Percentiles rank a stretch among this genome's conserved stretches.
Evolutionary conservation across 2,797 vertebrate species (phyloP).

Genomic region (Channallabes apus): DNA sequence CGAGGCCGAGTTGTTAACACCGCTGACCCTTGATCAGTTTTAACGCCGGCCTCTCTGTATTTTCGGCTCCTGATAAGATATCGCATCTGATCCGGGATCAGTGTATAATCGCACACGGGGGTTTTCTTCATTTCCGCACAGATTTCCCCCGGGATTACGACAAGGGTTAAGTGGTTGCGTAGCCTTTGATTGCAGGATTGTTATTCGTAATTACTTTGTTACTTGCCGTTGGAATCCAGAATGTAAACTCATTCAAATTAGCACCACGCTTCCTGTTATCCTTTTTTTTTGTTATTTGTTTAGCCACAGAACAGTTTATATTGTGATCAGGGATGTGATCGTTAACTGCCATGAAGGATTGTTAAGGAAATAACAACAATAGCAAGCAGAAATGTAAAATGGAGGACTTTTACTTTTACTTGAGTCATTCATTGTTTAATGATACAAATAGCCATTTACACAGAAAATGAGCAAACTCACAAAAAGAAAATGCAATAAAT

Average conservation of each 20-base stretch:
- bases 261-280: conserved; percentile 34
- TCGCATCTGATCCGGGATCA: conserved; percentile 42
- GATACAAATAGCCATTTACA: not conserved
- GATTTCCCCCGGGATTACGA: conserved; percentile 34
- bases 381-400: not conserved
- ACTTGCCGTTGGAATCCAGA: conserved; percentile 45
- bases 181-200: conserved; percentile 55
- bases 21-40: conserved; percentile 45
- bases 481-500: not conserved
- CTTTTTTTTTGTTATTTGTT: conserved; percentile 22
- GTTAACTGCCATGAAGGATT: not conserved
- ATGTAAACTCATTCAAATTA: conserved; percentile 48
- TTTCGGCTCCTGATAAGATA: conserved; percentile 34
- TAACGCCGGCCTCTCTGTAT: conserved; percentile 27
- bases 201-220: conserved; percentile 59
- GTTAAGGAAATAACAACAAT: not conserved
- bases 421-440: not conserved
- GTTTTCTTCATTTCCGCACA: conserved; percentile 19
- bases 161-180: conserved; percentile 19
- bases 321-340: not conserved
- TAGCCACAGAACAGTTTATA: not conserved
- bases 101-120: conserved; percentile 29
- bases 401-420: not conserved
- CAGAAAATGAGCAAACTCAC: not conserved
- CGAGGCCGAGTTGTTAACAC: conserved; percentile 48